Evolutionary conservation across 2,113 vertebrate species (phyloP), one percentile per base, ranked within the genome.

Genomic region (Mungos mungo): DNA sequence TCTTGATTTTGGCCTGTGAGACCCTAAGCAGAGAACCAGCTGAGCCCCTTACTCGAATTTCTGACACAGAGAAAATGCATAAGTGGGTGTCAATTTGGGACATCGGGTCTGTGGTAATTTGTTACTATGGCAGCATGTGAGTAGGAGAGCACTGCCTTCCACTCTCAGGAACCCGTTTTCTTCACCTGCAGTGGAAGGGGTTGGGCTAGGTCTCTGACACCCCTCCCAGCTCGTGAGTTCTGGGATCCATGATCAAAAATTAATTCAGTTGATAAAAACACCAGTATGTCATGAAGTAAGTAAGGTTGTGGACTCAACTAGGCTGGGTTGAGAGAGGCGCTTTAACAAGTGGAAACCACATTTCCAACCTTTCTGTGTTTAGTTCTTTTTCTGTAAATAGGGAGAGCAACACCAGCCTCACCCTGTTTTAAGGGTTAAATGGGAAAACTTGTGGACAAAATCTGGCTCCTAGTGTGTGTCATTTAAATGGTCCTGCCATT

Each of bases 61-160:
- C 38, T 41, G 86, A 90, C 25, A 15, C 7, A 47, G 7, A 4
- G 54, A 45, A 60, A 13, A 2, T n/a, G 33, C 65, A 8, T 13
- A n/a, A 35, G 18, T 33, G 52, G 29, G n/a, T 27, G 15, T n/a
- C 2, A 0, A 54, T 31, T 29, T 41, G 74, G 52, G 66, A 29
- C 0, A 10, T 10, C 13, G 21, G 19, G 13, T 33, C 68, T 63
- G 23, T 74, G 33, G 33, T 57, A 3, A 35, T 88, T 85, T 50
- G 5, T 72, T 33, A 7, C 1, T 47, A 16, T 0, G 5, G 50
- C 9, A 47, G 33, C 45, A 23, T 0, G 0, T 13, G 9, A 33
- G 50, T 50, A 41, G 52, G 27, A 4, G 19, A 47, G 52, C 14
- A 33, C 29, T 18, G 33, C 21, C 38, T 68, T 54, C 29, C 1